phyloP scores from a whole-genome alignment of 2,888 invertebrate species.

The Odontocerum albicorne region DNA sequence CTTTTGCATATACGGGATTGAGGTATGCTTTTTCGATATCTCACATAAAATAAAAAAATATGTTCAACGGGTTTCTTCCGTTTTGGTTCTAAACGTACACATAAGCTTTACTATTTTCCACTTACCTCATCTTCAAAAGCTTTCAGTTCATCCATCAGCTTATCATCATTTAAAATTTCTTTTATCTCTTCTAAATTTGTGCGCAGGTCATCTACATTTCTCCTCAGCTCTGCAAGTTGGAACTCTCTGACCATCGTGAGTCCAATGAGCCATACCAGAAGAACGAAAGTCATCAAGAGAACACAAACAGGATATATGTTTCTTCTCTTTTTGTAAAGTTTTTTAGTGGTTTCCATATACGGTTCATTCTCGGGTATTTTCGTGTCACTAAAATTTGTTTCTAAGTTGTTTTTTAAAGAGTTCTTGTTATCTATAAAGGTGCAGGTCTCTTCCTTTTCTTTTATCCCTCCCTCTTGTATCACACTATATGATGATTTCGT shows the following conservation, averaged over 20 bases:
- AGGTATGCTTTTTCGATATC: no score
- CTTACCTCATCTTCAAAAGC: slow-evolving; percentile 29
- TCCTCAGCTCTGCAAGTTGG: slow-evolving; percentile 24
- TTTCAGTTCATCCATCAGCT: slow-evolving; percentile 27
- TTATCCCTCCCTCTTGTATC: slow-evolving; percentile 9
- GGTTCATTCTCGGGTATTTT: slow-evolving; percentile 1
- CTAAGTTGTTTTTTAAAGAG: not conserved
- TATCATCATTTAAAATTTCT: slow-evolving; percentile 10
- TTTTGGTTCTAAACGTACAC: no score
- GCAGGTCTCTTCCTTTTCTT: slow-evolving; percentile 19
- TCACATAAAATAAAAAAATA: not conserved
- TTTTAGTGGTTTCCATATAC: slow-evolving; percentile 12
- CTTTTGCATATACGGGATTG: no score
- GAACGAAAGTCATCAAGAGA: slow-evolving; percentile 7
- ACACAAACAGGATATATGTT: slow-evolving; percentile 22
- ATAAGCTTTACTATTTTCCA: no score
- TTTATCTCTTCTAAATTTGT: slow-evolving; percentile 20
- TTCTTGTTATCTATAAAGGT: slow-evolving; percentile 13
- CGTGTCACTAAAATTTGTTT: not conserved
- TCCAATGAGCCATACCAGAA: slow-evolving; percentile 20
- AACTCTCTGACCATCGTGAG: slow-evolving; percentile 31
- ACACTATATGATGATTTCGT: slow-evolving; percentile 15
- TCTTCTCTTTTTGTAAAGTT: slow-evolving; percentile 21
- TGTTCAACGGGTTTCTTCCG: not conserved
- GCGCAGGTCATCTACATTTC: slow-evolving; percentile 16